Base-by-base conservation (phyloP, 2,888 invertebrate genomes). In the Drosophila emarginata region DNA sequence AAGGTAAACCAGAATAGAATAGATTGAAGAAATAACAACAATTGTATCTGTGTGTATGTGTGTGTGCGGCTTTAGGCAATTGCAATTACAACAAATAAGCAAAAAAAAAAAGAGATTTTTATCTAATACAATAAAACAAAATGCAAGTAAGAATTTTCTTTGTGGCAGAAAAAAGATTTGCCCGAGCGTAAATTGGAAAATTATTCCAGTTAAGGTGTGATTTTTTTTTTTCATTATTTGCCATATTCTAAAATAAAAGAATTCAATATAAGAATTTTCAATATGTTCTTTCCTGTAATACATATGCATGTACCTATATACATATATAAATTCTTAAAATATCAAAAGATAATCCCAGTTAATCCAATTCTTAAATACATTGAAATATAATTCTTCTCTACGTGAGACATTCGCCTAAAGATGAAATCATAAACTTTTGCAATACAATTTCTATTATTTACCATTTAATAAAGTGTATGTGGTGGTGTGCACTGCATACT, bases 1-100 rank as follows among this genome's bases (percentile, higher is more conserved):
- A 63, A 72, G 68, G 62, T 64, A 61, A 65, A 77, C 68, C 69
- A 69, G 62, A 72, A 79, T 63, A 54, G 61, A 68, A 56, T 68
- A 28, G 45, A 67, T 18, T 11, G 45, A 18, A 45, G 18, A 21
- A 18, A 21, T 21, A 45, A 21, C 21, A 45, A 45, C 21, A 45
- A 21, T 45, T 45, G 45, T 32, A 5, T 28, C n/a, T n/a, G n/a
- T n/a, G n/a, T n/a, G n/a, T n/a, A n/a, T n/a, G n/a, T n/a, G n/a
- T n/a, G n/a, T 45, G 45, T 18, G 21, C 11, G 18, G 59, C 64
- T 53, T 59, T 39, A 40, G 64, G 72, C 60, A 15, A 39, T 52
- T 11, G 36, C 50, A 76, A 51, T 67, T 60, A 50, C 23, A 28
- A 50, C 56, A 72, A 73, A 74, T 45, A 61, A 60, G 36, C 37